Evolutionary conservation across 1,140 invertebrate genomes (phyloP).

Genomic region (Magallana gigas): DNA sequence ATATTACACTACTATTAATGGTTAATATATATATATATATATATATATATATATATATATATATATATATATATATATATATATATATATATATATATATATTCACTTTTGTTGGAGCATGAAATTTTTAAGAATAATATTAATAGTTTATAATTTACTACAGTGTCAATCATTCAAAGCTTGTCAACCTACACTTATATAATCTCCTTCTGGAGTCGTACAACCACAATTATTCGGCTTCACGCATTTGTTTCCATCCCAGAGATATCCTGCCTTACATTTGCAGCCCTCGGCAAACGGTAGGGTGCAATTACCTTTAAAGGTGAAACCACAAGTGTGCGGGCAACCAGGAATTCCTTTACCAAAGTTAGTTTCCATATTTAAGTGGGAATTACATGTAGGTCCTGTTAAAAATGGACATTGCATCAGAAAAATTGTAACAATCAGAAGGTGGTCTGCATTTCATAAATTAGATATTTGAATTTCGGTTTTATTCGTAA

Average conservation of each 20-base stretch:
- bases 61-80: too few relatives aligned
- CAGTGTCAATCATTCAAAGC: too few relatives aligned
- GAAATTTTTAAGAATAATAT: too few relatives aligned
- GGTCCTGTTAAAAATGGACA: not conserved
- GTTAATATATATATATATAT: too few relatives aligned
- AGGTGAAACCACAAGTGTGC: not conserved
- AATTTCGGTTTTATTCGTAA: too few relatives aligned
- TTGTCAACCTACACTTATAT: slow-evolving; percentile 7
- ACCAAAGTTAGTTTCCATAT: slow-evolving; percentile 23
- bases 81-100: too few relatives aligned
- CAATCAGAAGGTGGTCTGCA: not conserved
- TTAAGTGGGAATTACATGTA: not conserved
- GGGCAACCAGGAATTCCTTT: slow-evolving; percentile 2
- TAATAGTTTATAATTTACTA: too few relatives aligned
- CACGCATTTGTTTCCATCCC: slow-evolving; percentile 46
- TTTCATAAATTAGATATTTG: too few relatives aligned
- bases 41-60: too few relatives aligned
- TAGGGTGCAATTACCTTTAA: not conserved
- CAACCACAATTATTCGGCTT: slow-evolving; percentile 36
- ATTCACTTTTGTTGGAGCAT: too few relatives aligned
- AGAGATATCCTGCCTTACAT: slow-evolving; percentile 42
- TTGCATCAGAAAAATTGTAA: not conserved
- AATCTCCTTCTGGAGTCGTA: slow-evolving; percentile 15
- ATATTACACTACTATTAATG: too few relatives aligned
- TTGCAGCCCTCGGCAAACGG: slow-evolving; percentile 42